Percentiles rank a stretch among this genome's conserved stretches.
Evolutionary conservation across 2,888 invertebrate species (phyloP).

Genomic region (Gryllus longicercus): DNA sequence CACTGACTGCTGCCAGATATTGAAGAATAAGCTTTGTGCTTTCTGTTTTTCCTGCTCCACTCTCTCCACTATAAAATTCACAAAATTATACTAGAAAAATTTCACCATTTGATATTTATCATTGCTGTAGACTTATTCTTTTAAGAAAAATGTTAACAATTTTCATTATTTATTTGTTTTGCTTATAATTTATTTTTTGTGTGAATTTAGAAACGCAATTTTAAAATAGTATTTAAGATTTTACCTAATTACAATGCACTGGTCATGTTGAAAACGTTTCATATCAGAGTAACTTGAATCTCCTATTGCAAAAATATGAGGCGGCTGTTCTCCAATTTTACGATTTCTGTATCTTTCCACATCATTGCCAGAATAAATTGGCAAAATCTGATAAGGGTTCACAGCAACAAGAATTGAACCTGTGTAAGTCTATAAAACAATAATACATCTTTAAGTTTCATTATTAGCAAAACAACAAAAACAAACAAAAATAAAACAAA

Average conservation of each 20-base stretch:
- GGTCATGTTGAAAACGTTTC: conserved; percentile 69
- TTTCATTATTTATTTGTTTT: no score
- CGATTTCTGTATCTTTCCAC: conserved; percentile 77
- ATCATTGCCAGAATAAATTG: conserved; percentile 90
- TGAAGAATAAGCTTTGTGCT: conserved; percentile 91
- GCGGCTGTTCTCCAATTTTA: conserved; percentile 81
- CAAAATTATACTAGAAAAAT: no score
- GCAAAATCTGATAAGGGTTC: conserved; percentile 90
- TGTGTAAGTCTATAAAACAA: conserved; percentile 76
- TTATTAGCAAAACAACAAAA: background rate
- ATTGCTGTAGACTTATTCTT: no score
- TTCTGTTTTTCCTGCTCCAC: conserved; percentile 94
- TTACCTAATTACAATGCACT: conserved; percentile 91
- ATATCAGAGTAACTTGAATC: conserved; percentile 86
- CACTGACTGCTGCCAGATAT: conserved; percentile 88
- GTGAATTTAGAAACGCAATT: background rate
- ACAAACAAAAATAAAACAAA: conserved; percentile 41
- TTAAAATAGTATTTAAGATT: conserved; percentile 23
- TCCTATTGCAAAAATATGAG: conserved; percentile 94
- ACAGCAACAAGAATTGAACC: conserved; percentile 93
- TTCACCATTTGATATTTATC: no score
- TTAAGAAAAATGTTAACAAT: no score
- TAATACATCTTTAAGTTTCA: background rate
- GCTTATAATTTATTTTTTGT: no score
- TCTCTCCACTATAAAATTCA: conserved; percentile 71